phyloP scores from a whole-genome alignment of 2,113 vertebrate genomes.

The Phalacrocorax brasilianus region DNA sequence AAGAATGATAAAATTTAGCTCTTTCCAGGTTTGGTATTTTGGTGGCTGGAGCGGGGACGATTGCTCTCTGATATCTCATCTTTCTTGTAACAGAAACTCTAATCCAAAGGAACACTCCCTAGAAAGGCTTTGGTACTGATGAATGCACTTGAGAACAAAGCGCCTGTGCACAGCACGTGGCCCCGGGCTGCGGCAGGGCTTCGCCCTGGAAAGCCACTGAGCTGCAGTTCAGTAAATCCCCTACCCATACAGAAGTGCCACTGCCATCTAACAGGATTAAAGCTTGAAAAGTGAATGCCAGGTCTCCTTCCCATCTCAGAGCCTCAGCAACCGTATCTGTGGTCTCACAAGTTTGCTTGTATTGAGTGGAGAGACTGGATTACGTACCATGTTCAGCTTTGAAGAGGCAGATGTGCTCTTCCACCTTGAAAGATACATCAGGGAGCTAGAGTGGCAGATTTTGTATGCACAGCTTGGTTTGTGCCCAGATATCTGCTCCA shows the following conservation, averaged over 20 bases:
- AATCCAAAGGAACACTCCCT: constrained; percentile 4
- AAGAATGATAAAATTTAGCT: constrained; percentile 4
- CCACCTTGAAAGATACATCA: background rate
- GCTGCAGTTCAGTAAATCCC: background rate
- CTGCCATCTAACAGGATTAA: background rate
- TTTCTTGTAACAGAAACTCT: constrained; percentile 13
- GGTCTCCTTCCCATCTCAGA: background rate
- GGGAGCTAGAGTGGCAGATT: background rate
- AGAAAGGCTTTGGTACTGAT: background rate
- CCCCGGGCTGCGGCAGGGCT: background rate
- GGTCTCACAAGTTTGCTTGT: background rate
- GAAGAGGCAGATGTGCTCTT: background rate
- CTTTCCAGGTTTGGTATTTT: background rate
- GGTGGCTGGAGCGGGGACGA: background rate
- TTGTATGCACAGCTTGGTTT: background rate
- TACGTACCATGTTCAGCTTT: background rate
- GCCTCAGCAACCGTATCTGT: background rate
- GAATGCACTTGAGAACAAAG: background rate
- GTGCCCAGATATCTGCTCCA: background rate
- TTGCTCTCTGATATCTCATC: background rate
- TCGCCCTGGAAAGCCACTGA: background rate
- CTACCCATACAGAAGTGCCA: background rate
- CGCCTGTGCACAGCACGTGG: fast-evolving
- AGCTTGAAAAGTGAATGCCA: background rate
- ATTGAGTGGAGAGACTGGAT: background rate